Evolutionary conservation across 2,113 vertebrate species (phyloP).

Genomic region (Chascanopsetta lugubris): DNA sequence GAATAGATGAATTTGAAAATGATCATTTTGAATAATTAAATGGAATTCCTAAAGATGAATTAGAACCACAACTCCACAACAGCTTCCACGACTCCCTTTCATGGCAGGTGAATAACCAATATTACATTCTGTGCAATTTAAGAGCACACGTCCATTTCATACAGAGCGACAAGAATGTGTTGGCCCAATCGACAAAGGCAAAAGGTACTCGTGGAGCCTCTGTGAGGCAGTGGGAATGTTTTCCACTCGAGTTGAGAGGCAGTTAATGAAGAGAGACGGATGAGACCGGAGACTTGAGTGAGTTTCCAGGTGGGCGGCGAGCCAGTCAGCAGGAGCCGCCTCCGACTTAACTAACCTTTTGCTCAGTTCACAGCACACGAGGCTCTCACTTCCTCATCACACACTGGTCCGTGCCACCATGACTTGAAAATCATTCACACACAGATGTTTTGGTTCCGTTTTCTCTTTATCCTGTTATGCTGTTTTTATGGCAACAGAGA

Average conservation of each 20-base stretch:
- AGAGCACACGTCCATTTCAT: too few species aligned
- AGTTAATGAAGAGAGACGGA: slow-evolving; percentile 40
- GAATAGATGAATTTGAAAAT: too few species aligned
- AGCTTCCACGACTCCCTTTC: too few species aligned
- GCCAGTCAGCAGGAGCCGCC: slow-evolving; percentile 24
- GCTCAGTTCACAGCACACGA: slow-evolving; percentile 13
- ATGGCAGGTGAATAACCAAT: too few species aligned
- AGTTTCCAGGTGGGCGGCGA: slow-evolving; percentile 32
- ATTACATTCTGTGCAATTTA: too few species aligned
- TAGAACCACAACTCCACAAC: too few species aligned
- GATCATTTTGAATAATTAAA: too few species aligned
- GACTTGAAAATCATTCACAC: not conserved
- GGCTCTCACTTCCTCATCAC: not conserved
- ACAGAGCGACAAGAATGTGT: slow-evolving; percentile 27
- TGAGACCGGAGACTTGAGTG: slow-evolving; percentile 48
- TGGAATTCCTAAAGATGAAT: too few species aligned
- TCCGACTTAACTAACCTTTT: slow-evolving; percentile 27
- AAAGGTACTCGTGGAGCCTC: slow-evolving; percentile 20
- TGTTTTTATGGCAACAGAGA: too few species aligned
- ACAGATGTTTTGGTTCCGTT: not conserved
- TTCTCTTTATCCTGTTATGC: too few species aligned
- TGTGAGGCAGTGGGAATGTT: slow-evolving; percentile 23
- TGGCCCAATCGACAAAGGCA: slow-evolving; percentile 33
- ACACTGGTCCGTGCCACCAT: not conserved
- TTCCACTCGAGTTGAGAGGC: slow-evolving; percentile 46